phyloP scores from a whole-genome alignment of 1,140 invertebrate genomes.

The Dreissena polymorpha region DNA sequence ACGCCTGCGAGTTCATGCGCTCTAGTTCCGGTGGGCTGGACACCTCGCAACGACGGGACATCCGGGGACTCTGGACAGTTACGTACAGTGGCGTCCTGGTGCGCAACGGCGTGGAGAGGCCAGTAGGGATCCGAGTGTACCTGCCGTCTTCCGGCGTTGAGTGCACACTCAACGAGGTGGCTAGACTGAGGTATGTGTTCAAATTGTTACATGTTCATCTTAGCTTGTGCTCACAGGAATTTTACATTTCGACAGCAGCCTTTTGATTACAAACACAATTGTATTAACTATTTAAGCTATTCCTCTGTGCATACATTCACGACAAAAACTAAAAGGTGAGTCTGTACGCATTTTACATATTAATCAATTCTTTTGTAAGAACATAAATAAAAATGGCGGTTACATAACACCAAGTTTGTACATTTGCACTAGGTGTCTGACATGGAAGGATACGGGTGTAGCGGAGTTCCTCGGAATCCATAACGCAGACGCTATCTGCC shows the following conservation, averaged over 20 bases:
- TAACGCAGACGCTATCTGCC: constrained; percentile 45
- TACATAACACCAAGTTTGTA: too few species aligned
- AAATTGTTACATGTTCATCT: not conserved
- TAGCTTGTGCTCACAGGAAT: not conserved
- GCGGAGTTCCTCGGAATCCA: constrained; percentile 64
- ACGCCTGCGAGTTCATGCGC: constrained; percentile 39
- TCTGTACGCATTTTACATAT: too few species aligned
- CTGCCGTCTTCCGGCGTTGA: constrained; percentile 36
- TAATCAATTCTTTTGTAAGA: too few species aligned
- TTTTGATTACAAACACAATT: not conserved
- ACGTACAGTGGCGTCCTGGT: constrained; percentile 30
- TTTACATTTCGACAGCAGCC: not conserved
- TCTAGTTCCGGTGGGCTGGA: constrained; percentile 26
- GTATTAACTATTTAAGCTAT: not conserved
- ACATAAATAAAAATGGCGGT: too few species aligned
- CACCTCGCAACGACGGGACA: constrained; percentile 1
- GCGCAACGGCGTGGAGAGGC: constrained; percentile 31
- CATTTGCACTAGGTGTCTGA: constrained; percentile 53
- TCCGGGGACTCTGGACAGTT: constrained; percentile 49
- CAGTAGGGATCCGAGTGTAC: constrained; percentile 55
- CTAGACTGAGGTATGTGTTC: constrained; percentile 55
- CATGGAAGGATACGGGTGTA: constrained; percentile 18
- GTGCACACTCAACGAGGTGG: constrained; percentile 57
- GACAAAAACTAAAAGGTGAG: too few species aligned
- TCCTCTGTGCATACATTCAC: not conserved